These are phyloP conservation scores for Oreohelix idahoensis DNA, from an alignment of 1,140 invertebrate genomes.

Conservation along the genomic window DNA sequence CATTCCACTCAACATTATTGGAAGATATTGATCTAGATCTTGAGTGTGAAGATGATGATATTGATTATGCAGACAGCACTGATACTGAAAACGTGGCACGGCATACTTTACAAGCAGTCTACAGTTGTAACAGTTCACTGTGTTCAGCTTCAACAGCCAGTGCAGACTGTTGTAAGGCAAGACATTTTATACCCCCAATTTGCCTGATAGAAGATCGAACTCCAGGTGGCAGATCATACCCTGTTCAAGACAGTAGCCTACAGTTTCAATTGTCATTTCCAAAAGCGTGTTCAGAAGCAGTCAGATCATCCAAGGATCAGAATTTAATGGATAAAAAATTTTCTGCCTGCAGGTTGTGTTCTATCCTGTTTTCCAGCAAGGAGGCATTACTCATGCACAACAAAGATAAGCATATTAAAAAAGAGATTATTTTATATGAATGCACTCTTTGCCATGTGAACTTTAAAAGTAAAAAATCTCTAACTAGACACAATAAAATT, in stretches of 20 bases:
- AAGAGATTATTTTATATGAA: neutral
- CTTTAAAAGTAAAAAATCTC: neutral
- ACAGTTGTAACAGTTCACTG: neutral
- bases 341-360: neutral
- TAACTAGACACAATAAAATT: neutral
- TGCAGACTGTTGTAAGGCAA: neutral
- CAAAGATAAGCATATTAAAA: constrained; percentile 22
- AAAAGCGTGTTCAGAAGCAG: neutral
- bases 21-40: constrained; percentile 30
- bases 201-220: neutral
- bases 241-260: neutral
- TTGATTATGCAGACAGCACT: neutral
- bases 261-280: neutral
- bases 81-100: neutral
- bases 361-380: constrained; percentile 11
- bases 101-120: neutral
- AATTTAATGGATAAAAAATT: neutral
- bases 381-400: constrained; percentile 1
- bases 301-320: neutral
- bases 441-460: constrained; percentile 4
- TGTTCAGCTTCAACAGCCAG: neutral
- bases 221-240: neutral
- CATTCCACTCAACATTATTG: constrained; percentile 9
- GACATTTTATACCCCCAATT: neutral
- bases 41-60: constrained; percentile 18